Evolutionary conservation across 1,140 invertebrate genomes (phyloP), one percentile per base, ranked within the genome.

Genomic region (Telenomus remus): DNA sequence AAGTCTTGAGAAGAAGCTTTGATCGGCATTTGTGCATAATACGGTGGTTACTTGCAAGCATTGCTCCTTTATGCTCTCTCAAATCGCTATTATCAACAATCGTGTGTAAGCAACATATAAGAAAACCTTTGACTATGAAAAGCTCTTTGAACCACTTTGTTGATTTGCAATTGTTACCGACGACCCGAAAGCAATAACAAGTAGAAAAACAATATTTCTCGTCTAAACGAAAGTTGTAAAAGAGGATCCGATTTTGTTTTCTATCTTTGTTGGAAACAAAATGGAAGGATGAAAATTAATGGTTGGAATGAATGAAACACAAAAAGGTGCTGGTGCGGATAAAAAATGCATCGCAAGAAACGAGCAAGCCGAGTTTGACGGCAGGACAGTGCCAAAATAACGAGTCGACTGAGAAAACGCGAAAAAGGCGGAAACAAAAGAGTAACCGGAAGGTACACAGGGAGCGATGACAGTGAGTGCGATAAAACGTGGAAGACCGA

Each of bases 341-440:
- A 74, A 68, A 74, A 66, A 66, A 66, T 61, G 61, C 54, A 57
- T 44, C 47, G 53, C 53, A 47, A 64, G 59, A 63, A 61, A 33
- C 44, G 53, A 49, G 27, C n/a, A n/a, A n/a, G n/a, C n/a, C n/a
- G n/a, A n/a, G n/a, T n/a, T n/a, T n/a, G 51, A 61, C 55, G 50
- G 34, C 61, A 68, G 56, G 63, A 54, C 71, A 51, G 39, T 51
- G n/a, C 5, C 44, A 43, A 68, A 74, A 74, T 74, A 74, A 68
- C 71, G 71, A 74, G 63, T 51, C 51, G 13, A 43, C 47, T 46
- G 42, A 33, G 47, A 57, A 68, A 64, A 75, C 64, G 72, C 35
- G 72, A 59, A 75, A 75, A 75, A 75, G 64, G 72, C 72, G 72
- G 72, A 75, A 75, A 69, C 72, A 64, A 75, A 69, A 75, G 64